phyloP scores from a whole-genome alignment of 2,888 invertebrate genomes.

The Pheosia tremula region DNA sequence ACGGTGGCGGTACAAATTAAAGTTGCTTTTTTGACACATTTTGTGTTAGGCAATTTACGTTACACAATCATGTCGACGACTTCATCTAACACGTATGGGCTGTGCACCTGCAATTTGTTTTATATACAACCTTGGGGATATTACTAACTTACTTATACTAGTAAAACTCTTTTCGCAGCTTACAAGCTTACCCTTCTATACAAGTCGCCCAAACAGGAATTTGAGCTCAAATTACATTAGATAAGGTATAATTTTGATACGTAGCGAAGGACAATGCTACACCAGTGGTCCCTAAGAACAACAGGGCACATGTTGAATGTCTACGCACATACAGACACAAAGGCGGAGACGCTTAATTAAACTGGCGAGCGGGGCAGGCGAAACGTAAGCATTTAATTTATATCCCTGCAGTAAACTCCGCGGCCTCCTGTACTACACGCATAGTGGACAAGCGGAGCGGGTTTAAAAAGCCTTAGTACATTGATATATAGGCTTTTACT shows the following conservation, averaged over 20 bases:
- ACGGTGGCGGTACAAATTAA: constrained; percentile 65
- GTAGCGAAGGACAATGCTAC: constrained; percentile 45
- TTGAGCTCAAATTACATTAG: constrained; percentile 30
- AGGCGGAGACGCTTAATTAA: constrained; percentile 81
- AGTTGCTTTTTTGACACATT: constrained; percentile 58
- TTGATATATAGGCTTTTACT: not conserved
- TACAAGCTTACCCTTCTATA: not conserved
- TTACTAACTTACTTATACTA: not conserved
- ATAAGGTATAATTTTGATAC: constrained; percentile 23
- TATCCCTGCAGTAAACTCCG: constrained; percentile 83
- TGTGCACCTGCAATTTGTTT: constrained; percentile 27
- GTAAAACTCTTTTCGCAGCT: not conserved
- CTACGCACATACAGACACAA: constrained; percentile 79
- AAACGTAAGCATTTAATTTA: constrained; percentile 84
- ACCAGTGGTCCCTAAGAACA: constrained; percentile 61
- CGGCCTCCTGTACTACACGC: constrained; percentile 64
- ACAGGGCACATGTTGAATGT: constrained; percentile 72
- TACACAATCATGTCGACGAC: constrained; percentile 36
- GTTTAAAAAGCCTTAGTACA: not conserved
- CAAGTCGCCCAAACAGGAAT: constrained; percentile 20
- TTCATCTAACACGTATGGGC: constrained; percentile 31
- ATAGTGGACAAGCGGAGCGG: constrained; percentile 55
- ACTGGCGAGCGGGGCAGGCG: constrained; percentile 79
- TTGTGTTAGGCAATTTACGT: constrained; percentile 61
- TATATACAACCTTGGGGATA: constrained; percentile 14